Evolutionary conservation across 2,797 vertebrate species (phyloP), one percentile per base, ranked within the genome.

Genomic region (Pangasius mekongensis): DNA sequence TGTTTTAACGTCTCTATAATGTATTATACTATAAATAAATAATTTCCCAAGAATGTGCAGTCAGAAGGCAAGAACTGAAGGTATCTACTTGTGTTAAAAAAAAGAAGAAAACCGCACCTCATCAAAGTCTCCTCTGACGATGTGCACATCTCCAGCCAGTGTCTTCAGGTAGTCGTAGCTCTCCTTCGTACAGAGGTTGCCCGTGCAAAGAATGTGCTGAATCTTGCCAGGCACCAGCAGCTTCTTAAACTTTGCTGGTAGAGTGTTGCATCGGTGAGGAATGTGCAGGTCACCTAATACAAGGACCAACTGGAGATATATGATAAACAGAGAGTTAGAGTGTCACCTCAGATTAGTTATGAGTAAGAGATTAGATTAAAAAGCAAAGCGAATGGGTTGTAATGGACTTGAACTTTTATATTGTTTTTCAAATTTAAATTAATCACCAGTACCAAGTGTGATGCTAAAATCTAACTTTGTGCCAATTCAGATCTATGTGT

Each of bases 141-240:
- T 98, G 86, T 99, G 98, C 84, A 99, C 99, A 3, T 99, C 99
- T 47, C 98, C 99, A 3, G 99, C 99, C 87, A 99, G 96, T 0
- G 98, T 99, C 96, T 99, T 99, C 95, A 99, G 97, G 96, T 99
- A 99, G 95, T 99, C 99, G 85, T 99, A 99, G 93, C 97, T 99
- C 95, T 99, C 99, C 95, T 99, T 99, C 88, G 98, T 99, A 95
- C 99, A 99, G 83, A 99, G 98, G 93, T 99, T 99, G n/a, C 99
- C 99, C 0, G 99, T 99, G 94, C 99, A 99, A 88, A 99, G 97
- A 73, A 99, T 99, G 94, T 99, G 99, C 89, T 99, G 99, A 94
- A 99, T 99, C 95, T 99, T 99, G 5, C 99, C 99, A 0, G 99
- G 99, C 9, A 99, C 99, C 94, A 99, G 94, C 90, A 99, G 95